These are phyloP conservation scores for Drosophila lacicola DNA, from an alignment of 2,888 invertebrate genomes.

Conservation along the genomic window DNA sequence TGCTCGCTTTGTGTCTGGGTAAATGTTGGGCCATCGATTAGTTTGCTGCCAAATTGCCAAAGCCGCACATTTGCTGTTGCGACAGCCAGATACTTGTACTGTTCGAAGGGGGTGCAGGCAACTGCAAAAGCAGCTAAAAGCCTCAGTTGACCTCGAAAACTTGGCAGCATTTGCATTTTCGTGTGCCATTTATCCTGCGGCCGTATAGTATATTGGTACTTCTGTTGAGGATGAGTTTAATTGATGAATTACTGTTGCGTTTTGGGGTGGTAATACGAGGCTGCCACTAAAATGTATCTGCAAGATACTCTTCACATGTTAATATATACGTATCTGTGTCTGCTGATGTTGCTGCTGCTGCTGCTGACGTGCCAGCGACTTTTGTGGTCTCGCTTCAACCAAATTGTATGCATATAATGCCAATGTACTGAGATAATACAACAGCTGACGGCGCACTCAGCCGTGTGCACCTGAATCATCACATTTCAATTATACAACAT, in stretches of 20 bases:
- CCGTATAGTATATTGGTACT: conserved; percentile 50
- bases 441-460: conserved; percentile 49
- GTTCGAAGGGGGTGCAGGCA: conserved; percentile 12
- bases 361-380: conserved; percentile 24
- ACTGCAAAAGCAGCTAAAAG: conserved; percentile 38
- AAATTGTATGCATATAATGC: conserved; percentile 22
- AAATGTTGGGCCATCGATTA: conserved; percentile 79
- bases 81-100: conserved; percentile 7
- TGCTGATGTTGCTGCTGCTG: not conserved
- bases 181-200: conserved; percentile 1
- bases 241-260: conserved; percentile 72
- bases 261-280: conserved; percentile 4
- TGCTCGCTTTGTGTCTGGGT: conserved; percentile 73
- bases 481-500: conserved; percentile 70
- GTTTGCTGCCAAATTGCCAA: conserved; percentile 73
- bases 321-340: not conserved
- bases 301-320: conserved; percentile 16
- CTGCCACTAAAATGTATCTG: conserved; percentile 35
- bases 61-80: conserved; percentile 67
- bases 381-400: conserved; percentile 51
- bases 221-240: conserved; percentile 67
- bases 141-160: conserved; percentile 58
- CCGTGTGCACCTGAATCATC: conserved; percentile 65
- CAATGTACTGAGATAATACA: conserved; percentile 17
- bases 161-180: conserved; percentile 60